Percentiles rank a stretch among this genome's conserved stretches.
These are phyloP conservation scores for Diplosoma virens DNA, from an alignment of 23 tunicate species.

Conservation along the genomic window DNA sequence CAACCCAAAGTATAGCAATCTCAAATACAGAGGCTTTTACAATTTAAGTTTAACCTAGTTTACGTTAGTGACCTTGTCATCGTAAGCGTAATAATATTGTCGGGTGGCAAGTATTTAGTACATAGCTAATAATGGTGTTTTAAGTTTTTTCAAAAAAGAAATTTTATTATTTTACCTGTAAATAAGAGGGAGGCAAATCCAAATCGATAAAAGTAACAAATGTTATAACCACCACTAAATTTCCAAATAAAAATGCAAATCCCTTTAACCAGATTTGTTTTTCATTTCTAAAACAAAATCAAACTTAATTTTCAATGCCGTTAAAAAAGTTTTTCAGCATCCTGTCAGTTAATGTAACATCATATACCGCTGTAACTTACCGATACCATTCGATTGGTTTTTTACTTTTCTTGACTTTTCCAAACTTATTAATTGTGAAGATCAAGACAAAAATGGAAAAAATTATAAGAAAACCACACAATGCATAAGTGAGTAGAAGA, in stretches of 20 bases:
- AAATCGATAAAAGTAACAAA: neutral
- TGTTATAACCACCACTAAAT: slow-evolving; percentile 15
- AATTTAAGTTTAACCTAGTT: too few species aligned
- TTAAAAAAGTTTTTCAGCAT: neutral
- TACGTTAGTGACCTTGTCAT: too few species aligned
- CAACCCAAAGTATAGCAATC: too few species aligned
- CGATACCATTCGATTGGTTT: slow-evolving; percentile 51
- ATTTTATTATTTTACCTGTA: slow-evolving; percentile 13
- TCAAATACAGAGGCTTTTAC: too few species aligned
- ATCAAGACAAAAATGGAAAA: slow-evolving; percentile 12
- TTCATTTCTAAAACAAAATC: slow-evolving; percentile 48
- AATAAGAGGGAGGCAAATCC: neutral
- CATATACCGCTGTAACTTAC: slow-evolving; percentile 5
- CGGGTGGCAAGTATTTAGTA: too few species aligned
- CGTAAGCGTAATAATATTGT: too few species aligned
- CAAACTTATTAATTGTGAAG: slow-evolving; percentile 16
- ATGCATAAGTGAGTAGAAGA: slow-evolving; percentile 19
- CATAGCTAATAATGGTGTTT: too few species aligned
- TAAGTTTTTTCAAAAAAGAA: too few species aligned
- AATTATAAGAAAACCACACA: slow-evolving; percentile 1
- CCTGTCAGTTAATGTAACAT: neutral
- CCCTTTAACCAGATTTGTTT: slow-evolving; percentile 55
- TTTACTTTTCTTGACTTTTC: neutral
- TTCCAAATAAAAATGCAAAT: slow-evolving; percentile 27
- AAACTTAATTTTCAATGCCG: too few species aligned